These are phyloP conservation scores for Adelosebastes latens DNA, from an alignment of 2,797 vertebrate genomes.

Conservation along the genomic window DNA sequence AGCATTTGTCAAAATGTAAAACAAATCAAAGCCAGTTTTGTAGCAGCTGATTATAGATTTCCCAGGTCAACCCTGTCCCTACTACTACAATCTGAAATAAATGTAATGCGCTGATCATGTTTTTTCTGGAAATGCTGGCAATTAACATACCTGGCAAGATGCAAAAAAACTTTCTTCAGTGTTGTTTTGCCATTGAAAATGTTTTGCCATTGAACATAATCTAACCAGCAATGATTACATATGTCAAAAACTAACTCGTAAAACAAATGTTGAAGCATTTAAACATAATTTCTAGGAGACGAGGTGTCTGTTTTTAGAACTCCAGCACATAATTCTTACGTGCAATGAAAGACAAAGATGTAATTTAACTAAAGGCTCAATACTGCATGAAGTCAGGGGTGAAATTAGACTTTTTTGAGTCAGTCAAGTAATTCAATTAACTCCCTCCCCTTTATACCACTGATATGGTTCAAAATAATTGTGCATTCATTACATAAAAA, in stretches of 20 bases:
- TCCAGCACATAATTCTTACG: background rate
- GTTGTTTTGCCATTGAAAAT: no score
- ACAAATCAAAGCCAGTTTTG: background rate
- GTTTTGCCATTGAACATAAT: background rate
- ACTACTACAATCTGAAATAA: background rate
- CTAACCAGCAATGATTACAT: background rate
- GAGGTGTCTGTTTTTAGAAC: background rate
- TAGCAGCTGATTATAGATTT: background rate
- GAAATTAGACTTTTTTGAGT: conserved; percentile 16
- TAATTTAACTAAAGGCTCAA: background rate
- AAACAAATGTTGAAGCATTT: background rate
- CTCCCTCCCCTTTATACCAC: background rate
- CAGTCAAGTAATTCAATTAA: conserved; percentile 11
- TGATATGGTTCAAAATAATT: background rate
- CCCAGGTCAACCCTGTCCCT: background rate
- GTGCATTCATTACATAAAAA: background rate
- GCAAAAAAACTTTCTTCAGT: background rate
- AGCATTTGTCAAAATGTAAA: background rate
- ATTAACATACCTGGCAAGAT: background rate
- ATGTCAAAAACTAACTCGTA: background rate
- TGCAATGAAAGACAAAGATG: background rate
- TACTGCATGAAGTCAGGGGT: conserved; percentile 13
- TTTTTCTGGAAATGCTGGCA: background rate
- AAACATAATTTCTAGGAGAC: no score
- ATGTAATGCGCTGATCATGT: background rate